These are phyloP conservation scores for Ophioderma brevispina DNA, from an alignment of 35 echinoderm and acorn worm species.

Conservation along the genomic window DNA sequence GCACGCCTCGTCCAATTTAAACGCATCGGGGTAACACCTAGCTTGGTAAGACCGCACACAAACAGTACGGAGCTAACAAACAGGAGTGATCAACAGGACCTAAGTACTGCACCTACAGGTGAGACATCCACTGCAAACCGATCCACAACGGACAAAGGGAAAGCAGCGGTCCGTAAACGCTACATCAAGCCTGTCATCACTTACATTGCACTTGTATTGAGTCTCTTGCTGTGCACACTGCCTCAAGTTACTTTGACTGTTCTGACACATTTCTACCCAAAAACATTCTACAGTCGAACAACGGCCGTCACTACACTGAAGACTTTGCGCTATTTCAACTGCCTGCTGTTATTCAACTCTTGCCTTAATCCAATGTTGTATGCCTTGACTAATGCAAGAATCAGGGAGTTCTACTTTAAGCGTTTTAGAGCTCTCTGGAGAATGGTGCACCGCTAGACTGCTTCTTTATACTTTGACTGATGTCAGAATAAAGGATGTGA, in stretches of 20 bases:
- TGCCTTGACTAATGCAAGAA: background rate
- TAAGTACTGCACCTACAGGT: too few species aligned
- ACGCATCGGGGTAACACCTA: background rate
- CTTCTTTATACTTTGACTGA: too few species aligned
- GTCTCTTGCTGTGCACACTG: background rate
- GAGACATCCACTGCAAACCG: too few species aligned
- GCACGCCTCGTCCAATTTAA: background rate
- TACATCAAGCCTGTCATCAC: background rate
- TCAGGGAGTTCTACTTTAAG: background rate
- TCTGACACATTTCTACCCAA: background rate
- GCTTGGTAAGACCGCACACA: too few species aligned
- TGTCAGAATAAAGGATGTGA: too few species aligned
- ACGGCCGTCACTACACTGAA: background rate
- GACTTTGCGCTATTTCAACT: background rate
- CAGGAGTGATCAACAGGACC: too few species aligned
- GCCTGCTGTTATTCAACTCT: background rate
- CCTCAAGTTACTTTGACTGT: background rate
- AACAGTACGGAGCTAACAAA: too few species aligned
- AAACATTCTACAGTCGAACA: background rate
- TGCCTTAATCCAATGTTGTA: background rate
- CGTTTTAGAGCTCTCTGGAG: background rate
- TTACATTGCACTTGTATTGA: background rate
- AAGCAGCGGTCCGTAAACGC: background rate
- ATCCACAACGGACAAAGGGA: background rate
- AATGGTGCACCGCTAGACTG: too few species aligned